These are phyloP conservation scores for Caenorhabditis japonica DNA, from an alignment of 2,888 invertebrate species.

Conservation along the genomic window DNA sequence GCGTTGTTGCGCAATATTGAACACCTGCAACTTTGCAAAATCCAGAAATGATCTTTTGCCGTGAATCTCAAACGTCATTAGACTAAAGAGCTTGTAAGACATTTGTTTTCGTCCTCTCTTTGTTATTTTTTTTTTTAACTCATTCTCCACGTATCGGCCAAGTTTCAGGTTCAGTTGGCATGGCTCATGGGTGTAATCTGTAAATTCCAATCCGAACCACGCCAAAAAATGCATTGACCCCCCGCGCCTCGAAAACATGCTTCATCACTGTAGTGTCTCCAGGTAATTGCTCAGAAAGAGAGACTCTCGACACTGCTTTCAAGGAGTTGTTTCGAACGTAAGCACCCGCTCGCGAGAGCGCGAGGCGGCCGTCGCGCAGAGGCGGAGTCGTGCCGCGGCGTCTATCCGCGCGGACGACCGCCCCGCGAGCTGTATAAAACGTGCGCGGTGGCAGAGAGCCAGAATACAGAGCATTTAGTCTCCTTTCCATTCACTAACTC, in stretches of 20 bases:
- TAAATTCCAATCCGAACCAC: too few relatives aligned
- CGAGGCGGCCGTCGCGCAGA: conserved; percentile 16
- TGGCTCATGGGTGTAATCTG: too few relatives aligned
- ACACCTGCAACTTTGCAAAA: too few relatives aligned
- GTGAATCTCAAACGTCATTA: too few relatives aligned
- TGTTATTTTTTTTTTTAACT: too few relatives aligned
- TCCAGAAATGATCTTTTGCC: too few relatives aligned
- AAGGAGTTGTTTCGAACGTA: conserved; percentile 51
- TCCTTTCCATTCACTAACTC: conserved; percentile 14
- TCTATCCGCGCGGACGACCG: conserved; percentile 17
- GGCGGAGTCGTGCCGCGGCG: conserved; percentile 37
- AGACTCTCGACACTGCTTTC: conserved; percentile 9
- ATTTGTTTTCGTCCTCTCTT: too few relatives aligned
- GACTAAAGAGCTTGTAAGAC: too few relatives aligned
- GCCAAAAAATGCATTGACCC: conserved; percentile 2
- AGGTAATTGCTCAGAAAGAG: conserved; percentile 17
- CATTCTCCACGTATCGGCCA: too few relatives aligned
- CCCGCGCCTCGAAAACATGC: conserved; percentile 14
- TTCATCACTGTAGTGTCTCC: conserved; percentile 30
- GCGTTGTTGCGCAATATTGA: too few relatives aligned
- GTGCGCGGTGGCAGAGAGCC: conserved; percentile 14
- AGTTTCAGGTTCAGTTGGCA: too few relatives aligned
- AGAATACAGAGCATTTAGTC: conserved; percentile 30
- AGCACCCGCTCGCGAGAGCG: conserved; percentile 7
- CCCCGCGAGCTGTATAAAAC: conserved; percentile 27